Evolutionary conservation across 2,888 invertebrate species (phyloP), one percentile per base, ranked within the genome.

Genomic region (Drosophila buzzatii): DNA sequence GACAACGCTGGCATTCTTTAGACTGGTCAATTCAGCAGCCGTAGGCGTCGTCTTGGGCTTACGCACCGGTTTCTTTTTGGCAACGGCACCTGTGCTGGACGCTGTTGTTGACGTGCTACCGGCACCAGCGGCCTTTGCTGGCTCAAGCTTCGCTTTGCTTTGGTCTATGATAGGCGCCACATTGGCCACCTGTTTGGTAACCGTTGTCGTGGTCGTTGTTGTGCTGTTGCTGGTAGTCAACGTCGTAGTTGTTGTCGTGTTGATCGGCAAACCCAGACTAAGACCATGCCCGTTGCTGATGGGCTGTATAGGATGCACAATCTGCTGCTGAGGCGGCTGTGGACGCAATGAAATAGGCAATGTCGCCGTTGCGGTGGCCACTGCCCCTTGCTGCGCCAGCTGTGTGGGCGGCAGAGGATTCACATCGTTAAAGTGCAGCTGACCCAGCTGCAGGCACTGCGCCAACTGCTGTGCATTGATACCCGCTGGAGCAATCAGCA

Each of bases 381-480:
- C 16, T n/a, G 67, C 35, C 23, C 60, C 45, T 65, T 81, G 81
- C 23, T 63, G 73, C 27, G 74, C 76, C 35, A 58, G 51, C 45
- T 82, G 90, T 42, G 78, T 63, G 20, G 91, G 53, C 2, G 91
- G 79, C 76, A 91, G 64, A 0, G 91, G 91, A 67, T 93, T 93
- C 10, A 93, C 91, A 73, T 93, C 93, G 76, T 93, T 93, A 42
- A 93, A 93, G 62, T 93, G 93, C 37, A 93, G 90, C 73, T 93
- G 93, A 0, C 93, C 93, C 70, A 93, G 90, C 27, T 92, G 92
- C 64, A 93, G 71, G 66, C 93, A 93, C 63, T 93, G 92, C 0
- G 93, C 92, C 72, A 93, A 61, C 73, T 93, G 93, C 67, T 93
- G 93, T 0, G 93, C 93, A 86, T 93, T 93, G 10, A 93, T 93